A percentile compares a stretch with the other conserved stretches of the same genome.
These are phyloP conservation scores for Dasyurus viverrinus DNA, from an alignment of 2,113 vertebrate genomes.

Conservation along the genomic window DNA sequence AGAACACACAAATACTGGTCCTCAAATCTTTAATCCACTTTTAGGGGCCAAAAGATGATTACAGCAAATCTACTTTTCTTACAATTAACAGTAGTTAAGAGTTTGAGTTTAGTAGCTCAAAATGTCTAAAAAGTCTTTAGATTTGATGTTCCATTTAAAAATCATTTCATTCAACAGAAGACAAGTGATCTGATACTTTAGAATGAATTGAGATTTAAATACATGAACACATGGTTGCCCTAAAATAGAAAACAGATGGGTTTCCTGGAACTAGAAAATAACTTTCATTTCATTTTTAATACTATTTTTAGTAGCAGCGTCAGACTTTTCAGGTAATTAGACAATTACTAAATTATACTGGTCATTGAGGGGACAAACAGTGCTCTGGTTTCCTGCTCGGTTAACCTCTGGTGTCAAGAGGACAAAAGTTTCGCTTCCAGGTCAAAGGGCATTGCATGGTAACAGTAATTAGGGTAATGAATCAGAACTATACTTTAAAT, in stretches of 20 bases:
- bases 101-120: not conserved
- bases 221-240: slow-evolving; percentile 59
- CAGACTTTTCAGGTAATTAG: slow-evolving; percentile 90
- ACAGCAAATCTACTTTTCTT: not conserved
- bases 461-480: slow-evolving; percentile 90
- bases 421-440: slow-evolving; percentile 91
- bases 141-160: not conserved
- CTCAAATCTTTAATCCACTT: slow-evolving; percentile 1
- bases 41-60: not conserved
- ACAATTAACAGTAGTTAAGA: not conserved
- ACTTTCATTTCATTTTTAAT: slow-evolving; percentile 81
- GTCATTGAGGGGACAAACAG: slow-evolving; percentile 83
- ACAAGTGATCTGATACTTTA: not conserved
- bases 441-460: slow-evolving; percentile 92
- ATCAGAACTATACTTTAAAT: slow-evolving; percentile 85
- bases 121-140: not conserved
- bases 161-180: slow-evolving; percentile 14
- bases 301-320: slow-evolving; percentile 93
- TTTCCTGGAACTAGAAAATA: slow-evolving; percentile 57
- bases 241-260: slow-evolving; percentile 83
- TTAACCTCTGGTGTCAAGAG: slow-evolving; percentile 93
- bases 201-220: slow-evolving; percentile 1
- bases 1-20: not conserved
- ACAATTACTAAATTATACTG: slow-evolving; percentile 94
- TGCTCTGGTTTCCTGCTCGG: slow-evolving; percentile 93